phyloP scores from a whole-genome alignment of 2,113 vertebrate species.

The Danionella cerebrum region DNA sequence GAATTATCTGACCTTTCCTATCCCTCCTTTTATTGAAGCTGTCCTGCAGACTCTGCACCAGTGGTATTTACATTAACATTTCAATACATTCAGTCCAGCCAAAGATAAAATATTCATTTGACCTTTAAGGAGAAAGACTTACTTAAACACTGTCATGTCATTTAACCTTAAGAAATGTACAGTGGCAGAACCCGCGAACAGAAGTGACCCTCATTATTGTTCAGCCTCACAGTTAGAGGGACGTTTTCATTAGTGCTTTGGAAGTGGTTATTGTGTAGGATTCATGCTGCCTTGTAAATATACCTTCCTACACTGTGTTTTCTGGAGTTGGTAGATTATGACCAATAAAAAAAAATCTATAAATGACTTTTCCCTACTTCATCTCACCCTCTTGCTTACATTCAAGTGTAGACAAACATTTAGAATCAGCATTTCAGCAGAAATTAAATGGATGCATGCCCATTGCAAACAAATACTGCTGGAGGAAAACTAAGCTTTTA shows the following conservation, averaged over 20 bases:
- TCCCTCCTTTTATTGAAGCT: conserved; percentile 55
- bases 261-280: conserved; percentile 38
- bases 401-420: conserved; percentile 17
- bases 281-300: conserved; percentile 20
- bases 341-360: conserved; percentile 45
- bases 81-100: conserved; percentile 61
- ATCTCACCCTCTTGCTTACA: background rate
- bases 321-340: conserved; percentile 34
- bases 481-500: conserved; percentile 86
- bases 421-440: conserved; percentile 49
- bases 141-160: conserved; percentile 67
- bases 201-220: conserved; percentile 61
- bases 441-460: conserved; percentile 65
- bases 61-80: conserved; percentile 71
- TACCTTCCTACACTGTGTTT: background rate
- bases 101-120: conserved; percentile 67
- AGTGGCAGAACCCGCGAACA: conserved; percentile 42
- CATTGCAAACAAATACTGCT: conserved; percentile 81
- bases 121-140: conserved; percentile 66
- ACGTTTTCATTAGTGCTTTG: conserved; percentile 44
- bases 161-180: conserved; percentile 67
- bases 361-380: background rate
- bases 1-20: conserved; percentile 61
- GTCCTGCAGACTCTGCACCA: conserved; percentile 47
- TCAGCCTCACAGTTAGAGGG: conserved; percentile 46